Evolutionary conservation across 1,140 invertebrate species (phyloP), one percentile per base, ranked within the genome.

Genomic region (Probaryconus sp.): DNA sequence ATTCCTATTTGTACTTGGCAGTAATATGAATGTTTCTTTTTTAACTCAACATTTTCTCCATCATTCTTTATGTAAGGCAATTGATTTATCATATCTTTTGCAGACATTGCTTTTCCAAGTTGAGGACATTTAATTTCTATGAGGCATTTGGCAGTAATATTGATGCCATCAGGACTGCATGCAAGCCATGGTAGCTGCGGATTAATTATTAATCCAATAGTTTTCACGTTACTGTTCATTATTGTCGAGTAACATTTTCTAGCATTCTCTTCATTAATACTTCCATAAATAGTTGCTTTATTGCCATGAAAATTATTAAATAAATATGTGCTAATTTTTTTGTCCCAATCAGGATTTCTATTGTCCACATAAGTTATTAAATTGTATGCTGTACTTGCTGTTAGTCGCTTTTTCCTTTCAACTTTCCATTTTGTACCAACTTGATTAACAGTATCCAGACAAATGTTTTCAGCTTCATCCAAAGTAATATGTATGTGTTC

Each of bases 1-100:
- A 56, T 55, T 1, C 51, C 64, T 16, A 68, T 5, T 37, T 68
- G 42, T 13, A 58, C 31, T 38, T 68, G 64, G 6, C 64, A 47
- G 24, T 42, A 68, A 35, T 58, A 58, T 2, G 9, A 10, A 50
- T 68, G 40, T 5, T 68, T 56, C 17, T 56, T 33, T 68, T 58
- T 68, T 13, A 68, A 33, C 1, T 5, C 3, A 24, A 24, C 5
- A 17, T 42, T 43, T 48, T n/a, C 20, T 2, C 21, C 16, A 2
- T 21, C 10, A 3, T 43, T 18, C 10, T 20, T 10, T n/a, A n/a
- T n/a, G n/a, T n/a, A n/a, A n/a, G n/a, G n/a, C 11, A 20, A 50
- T 38, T 51, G 16, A 13, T 3, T 4, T 17, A 20, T n/a, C n/a
- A 31, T 18, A 3, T 47, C 37, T n/a, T 7, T 3, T 11, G 40